phyloP scores from a whole-genome alignment of 2,113 vertebrate genomes.

The Osmerus mordax region DNA sequence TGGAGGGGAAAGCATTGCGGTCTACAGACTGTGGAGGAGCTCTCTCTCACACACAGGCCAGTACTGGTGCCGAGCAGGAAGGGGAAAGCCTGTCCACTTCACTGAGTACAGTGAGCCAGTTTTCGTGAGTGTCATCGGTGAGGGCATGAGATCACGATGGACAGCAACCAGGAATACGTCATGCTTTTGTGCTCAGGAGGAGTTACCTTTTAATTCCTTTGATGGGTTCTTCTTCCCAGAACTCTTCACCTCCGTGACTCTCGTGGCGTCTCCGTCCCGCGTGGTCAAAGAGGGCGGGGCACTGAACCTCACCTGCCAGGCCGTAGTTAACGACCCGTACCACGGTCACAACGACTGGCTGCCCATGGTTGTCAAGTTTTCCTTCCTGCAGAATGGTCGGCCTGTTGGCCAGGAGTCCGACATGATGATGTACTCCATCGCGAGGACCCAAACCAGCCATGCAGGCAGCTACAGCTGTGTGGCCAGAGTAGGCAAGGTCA shows the following conservation, averaged over 20 bases:
- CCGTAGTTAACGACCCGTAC: background rate
- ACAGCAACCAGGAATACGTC: background rate
- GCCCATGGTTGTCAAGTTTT: background rate
- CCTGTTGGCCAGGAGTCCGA: background rate
- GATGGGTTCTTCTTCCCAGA: constrained; percentile 5
- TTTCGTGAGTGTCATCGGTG: constrained; percentile 24
- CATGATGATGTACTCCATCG: background rate
- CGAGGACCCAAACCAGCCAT: background rate
- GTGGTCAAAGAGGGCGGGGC: constrained; percentile 7
- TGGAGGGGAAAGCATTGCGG: constrained; percentile 2
- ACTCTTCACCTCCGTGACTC: constrained; percentile 18
- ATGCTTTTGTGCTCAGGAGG: no score
- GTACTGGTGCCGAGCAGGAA: constrained; percentile 32
- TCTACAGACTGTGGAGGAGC: constrained; percentile 14
- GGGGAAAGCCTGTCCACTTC: constrained; percentile 16
- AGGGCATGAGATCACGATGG: background rate
- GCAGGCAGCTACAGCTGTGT: constrained; percentile 10
- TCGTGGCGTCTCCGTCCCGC: background rate
- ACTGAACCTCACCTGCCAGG: constrained; percentile 15
- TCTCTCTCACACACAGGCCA: constrained; percentile 3
- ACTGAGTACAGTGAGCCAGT: constrained; percentile 21
- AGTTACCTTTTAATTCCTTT: background rate
- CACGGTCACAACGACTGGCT: background rate
- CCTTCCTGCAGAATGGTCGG: constrained; percentile 10
- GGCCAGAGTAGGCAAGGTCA: background rate